Base-by-base conservation (phyloP, 2,888 invertebrate genomes). In the Diloba caeruleocephala region DNA sequence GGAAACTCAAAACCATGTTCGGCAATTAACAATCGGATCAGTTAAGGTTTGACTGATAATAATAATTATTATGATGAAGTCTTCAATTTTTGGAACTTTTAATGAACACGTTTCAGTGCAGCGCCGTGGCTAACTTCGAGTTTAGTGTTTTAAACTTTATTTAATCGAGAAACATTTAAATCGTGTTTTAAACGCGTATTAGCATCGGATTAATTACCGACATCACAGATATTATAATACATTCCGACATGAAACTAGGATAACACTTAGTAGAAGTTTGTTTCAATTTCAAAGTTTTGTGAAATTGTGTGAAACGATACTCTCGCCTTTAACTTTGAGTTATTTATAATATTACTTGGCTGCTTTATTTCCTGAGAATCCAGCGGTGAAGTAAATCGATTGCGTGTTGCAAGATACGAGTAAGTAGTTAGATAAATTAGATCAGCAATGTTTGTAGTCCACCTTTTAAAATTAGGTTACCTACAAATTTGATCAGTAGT, bases 211-310 rank as follows among this genome's bases (percentile, higher is more conserved):
- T 63, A 62, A 68, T 56, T 51, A 59, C 39, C n/a, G 42, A n/a
- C n/a, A n/a, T n/a, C n/a, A n/a, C n/a, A n/a, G n/a, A n/a, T n/a
- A n/a, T n/a, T n/a, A n/a, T n/a, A n/a, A n/a, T n/a, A n/a, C n/a
- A n/a, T n/a, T n/a, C n/a, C n/a, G n/a, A 43, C 55, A 38, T 31
- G 56, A 43, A 45, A 51, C 53, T 51, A 51, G 42, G 45, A 36
- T 62, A 67, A 50, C 54, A 34, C 52, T 58, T 29, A 25, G n/a
- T n/a, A n/a, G 29, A 67, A 69, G 50, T 71, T 69, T 42, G 54
- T 54, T 61, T 33, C 19, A 49, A 34, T 44, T 25, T 44, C n/a
- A 31, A 21, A 51, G 48, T 55, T 51, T 46, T 36, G 64, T 50
- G 54, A 41, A 63, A 53, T 56, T 45, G 36, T 29, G 32, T 50